A percentile compares a stretch with the other conserved stretches of the same genome.
Evolutionary conservation across 2,888 invertebrate genomes (phyloP).

Genomic region (Alsophila aescularia): DNA sequence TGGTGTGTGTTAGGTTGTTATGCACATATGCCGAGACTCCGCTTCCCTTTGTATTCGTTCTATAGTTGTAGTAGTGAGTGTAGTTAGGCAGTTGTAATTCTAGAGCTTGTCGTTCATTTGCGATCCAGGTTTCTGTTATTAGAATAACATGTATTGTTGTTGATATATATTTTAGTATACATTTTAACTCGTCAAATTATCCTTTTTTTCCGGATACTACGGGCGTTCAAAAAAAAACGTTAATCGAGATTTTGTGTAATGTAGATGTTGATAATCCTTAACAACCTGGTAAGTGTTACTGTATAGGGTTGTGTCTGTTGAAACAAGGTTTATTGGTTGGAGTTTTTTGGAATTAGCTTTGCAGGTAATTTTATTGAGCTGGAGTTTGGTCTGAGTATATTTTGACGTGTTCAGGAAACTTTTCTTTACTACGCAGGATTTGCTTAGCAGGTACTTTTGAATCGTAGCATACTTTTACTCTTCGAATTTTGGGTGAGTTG

Average conservation of each 20-base stretch:
- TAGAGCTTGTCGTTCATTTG: conserved; percentile 1
- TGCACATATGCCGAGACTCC: conserved; percentile 41
- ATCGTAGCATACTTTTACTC: conserved; percentile 35
- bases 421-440: conserved; percentile 33
- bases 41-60: conserved; percentile 31
- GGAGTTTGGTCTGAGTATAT: conserved; percentile 41
- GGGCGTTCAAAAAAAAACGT: conserved; percentile 38
- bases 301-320: not conserved
- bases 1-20: conserved; percentile 30
- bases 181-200: conserved; percentile 33
- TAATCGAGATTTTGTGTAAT: conserved; percentile 24
- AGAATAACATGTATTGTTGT: conserved; percentile 17
- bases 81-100: conserved; percentile 6
- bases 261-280: conserved; percentile 33
- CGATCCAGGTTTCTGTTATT: conserved; percentile 38
- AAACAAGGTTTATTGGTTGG: not conserved
- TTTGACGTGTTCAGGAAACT: conserved; percentile 28
- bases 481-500: conserved; percentile 25
- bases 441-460: conserved; percentile 23
- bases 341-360: conserved; percentile 14
- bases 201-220: conserved; percentile 36
- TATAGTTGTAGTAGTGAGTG: conserved; percentile 32
- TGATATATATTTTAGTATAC: conserved; percentile 8
- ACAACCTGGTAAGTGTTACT: conserved; percentile 22
- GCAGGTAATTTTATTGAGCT: conserved; percentile 30